Percentiles rank a stretch among this genome's conserved stretches.
These are phyloP conservation scores for Phragmatobia fuliginosa DNA, from an alignment of 2,888 invertebrate genomes.

Conservation along the genomic window DNA sequence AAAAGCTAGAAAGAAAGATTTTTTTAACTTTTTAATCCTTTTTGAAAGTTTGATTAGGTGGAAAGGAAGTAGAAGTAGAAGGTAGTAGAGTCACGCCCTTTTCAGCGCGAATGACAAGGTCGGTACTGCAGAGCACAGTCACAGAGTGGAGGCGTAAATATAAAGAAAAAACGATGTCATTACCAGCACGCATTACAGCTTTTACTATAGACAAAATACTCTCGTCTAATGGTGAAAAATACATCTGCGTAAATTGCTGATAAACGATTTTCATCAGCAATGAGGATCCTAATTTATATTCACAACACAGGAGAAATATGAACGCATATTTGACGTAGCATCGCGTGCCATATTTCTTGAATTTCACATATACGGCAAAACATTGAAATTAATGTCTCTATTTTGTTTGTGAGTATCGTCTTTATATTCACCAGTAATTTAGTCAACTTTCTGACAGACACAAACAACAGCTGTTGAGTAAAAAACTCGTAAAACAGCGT, in stretches of 20 bases:
- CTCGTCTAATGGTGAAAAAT: not conserved
- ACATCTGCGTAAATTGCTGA: not conserved
- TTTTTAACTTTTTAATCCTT: no score
- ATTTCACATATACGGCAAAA: not conserved
- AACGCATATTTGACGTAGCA: not conserved
- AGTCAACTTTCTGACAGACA: not conserved
- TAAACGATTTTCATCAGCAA: not conserved
- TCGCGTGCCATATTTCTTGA: not conserved
- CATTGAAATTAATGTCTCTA: not conserved
- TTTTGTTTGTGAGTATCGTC: constrained; percentile 4
- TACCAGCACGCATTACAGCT: no score
- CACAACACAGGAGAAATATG: not conserved
- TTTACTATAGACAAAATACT: no score
- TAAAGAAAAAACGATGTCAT: no score
- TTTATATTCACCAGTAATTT: not conserved
- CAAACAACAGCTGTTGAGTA: constrained; percentile 39
- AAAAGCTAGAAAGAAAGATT: not conserved
- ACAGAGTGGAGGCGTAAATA: no score
- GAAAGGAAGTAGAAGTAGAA: no score
- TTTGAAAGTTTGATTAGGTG: no score
- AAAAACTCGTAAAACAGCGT: constrained; percentile 21
- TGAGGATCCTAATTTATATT: not conserved
- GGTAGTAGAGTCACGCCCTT: no score
- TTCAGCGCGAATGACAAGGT: no score
- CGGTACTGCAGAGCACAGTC: no score